Evolutionary conservation across 2,797 vertebrate genomes (phyloP).

Genomic region (Sebastes nivosus): DNA sequence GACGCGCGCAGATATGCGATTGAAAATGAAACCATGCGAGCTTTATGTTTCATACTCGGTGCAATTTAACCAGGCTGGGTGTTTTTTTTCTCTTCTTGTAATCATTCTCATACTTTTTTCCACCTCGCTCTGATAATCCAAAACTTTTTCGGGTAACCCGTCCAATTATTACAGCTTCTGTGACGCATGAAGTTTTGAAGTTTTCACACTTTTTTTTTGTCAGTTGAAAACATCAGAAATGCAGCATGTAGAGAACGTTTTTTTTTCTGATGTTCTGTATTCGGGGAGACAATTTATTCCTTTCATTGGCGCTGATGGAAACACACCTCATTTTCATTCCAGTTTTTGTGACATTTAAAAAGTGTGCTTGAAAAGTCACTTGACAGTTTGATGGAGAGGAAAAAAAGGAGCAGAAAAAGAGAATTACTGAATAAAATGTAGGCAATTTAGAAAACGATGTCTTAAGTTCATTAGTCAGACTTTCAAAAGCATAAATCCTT

Average conservation of each 20-base stretch:
- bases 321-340: conserved; percentile 12
- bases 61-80: neutral
- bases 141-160: neutral
- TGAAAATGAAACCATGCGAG: conserved; percentile 23
- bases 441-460: neutral
- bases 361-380: conserved; percentile 11
- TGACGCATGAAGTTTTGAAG: neutral
- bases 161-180: conserved; percentile 8
- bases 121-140: neutral
- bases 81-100: neutral
- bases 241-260: neutral
- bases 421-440: neutral
- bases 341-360: conserved; percentile 38
- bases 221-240: neutral
- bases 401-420: neutral
- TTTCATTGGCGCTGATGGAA: neutral
- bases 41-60: neutral
- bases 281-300: conserved; percentile 24
- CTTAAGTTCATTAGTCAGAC: neutral
- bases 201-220: neutral
- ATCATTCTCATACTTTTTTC: neutral
- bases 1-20: conserved; percentile 1
- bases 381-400: conserved; percentile 31
- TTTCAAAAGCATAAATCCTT: neutral
- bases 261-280: neutral